Conservation (phyloP, 2,797 vertebrate species). For the Chrysocyon brachyurus region DNA sequence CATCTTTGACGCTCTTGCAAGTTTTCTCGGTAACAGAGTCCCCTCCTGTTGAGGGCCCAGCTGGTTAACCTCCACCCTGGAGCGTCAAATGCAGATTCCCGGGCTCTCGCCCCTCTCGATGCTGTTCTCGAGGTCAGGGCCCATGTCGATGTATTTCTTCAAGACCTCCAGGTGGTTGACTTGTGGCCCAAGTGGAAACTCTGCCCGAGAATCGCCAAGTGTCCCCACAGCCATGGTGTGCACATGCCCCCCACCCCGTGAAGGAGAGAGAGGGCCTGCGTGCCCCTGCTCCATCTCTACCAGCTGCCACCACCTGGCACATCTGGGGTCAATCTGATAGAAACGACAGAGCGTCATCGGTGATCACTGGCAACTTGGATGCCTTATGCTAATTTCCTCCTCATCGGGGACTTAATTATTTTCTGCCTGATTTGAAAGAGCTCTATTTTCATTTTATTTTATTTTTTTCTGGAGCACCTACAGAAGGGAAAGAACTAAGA, state of each 20-base stretch:
- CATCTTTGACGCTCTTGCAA: background rate
- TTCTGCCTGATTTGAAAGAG: slow-evolving; percentile 17
- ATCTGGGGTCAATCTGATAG: background rate
- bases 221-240: background rate
- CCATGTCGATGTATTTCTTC: background rate
- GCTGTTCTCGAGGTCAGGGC: background rate
- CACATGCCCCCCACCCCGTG: background rate
- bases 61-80: background rate
- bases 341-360: background rate
- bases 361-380: background rate
- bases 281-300: background rate
- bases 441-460: background rate
- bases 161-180: background rate
- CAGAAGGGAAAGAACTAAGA: background rate
- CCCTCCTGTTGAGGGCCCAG: slow-evolving; percentile 19
- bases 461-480: background rate
- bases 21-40: background rate
- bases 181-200: background rate
- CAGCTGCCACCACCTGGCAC: background rate
- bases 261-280: background rate
- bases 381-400: slow-evolving; percentile 11
- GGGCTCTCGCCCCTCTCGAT: background rate
- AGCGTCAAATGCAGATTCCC: background rate
- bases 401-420: background rate
- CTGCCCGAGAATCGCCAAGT: background rate